Conservation (phyloP, 2,113 vertebrate species). For the Gymnorhina tibicen region DNA sequence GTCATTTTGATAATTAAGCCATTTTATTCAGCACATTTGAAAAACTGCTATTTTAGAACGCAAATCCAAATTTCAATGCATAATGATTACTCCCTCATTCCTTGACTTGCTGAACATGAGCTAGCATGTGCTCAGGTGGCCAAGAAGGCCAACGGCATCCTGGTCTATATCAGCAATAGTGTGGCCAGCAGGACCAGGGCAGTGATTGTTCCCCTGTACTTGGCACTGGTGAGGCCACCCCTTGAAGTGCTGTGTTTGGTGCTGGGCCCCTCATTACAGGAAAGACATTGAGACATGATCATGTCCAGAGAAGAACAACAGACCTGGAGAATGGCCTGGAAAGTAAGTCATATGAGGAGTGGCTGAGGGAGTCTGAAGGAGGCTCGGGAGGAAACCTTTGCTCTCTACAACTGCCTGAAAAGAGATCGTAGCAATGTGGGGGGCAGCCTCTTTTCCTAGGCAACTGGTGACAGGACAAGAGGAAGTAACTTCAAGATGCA, state of each 20-base stretch:
- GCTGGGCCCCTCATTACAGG: neutral
- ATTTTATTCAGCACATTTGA: neutral
- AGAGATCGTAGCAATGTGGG: no score
- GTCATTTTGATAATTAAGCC: neutral
- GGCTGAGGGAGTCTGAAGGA: neutral
- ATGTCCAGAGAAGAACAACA: neutral
- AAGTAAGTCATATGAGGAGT: neutral
- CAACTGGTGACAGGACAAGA: neutral
- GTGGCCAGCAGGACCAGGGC: neutral
- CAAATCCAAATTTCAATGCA: neutral
- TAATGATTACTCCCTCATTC: neutral
- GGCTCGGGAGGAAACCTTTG: neutral
- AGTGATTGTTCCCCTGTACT: no score
- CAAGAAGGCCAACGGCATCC: neutral
- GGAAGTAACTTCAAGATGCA: neutral
- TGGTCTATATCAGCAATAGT: neutral
- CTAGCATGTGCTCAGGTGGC: neutral
- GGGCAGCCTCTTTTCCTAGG: neutral
- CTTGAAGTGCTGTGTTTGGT: neutral
- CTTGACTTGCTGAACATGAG: neutral
- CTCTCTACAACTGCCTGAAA: neutral
- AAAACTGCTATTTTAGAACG: neutral
- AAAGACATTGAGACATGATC: no score
- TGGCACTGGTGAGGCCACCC: neutral
- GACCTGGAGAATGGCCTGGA: neutral